These are phyloP conservation scores for Proterorhinus semilunaris DNA, from an alignment of 2,113 vertebrate species.

Conservation along the genomic window DNA sequence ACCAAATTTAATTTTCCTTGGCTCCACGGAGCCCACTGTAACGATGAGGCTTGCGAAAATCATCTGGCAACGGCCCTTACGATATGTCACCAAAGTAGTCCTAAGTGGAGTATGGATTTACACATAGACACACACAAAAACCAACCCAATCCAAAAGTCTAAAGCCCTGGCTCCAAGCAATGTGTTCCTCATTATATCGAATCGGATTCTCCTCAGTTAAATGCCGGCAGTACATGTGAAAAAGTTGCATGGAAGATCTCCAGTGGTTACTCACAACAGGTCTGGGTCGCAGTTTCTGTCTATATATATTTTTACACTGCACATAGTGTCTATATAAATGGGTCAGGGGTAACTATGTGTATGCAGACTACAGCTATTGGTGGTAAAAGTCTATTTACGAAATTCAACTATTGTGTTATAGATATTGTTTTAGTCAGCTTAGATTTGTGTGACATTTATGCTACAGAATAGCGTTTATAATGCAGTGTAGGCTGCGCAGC, in stretches of 20 bases:
- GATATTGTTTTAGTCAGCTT: not conserved
- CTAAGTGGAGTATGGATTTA: slow-evolving; percentile 29
- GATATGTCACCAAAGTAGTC: slow-evolving; percentile 54
- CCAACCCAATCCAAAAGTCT: slow-evolving; percentile 18
- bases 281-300: not conserved
- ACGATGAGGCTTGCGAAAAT: slow-evolving; percentile 63
- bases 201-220: slow-evolving; percentile 55
- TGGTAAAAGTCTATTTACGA: not conserved
- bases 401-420: not conserved
- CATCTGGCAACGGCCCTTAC: slow-evolving; percentile 57
- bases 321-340: not conserved
- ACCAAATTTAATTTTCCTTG: slow-evolving; percentile 60
- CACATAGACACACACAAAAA: slow-evolving; percentile 25
- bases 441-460: too few species aligned
- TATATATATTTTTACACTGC: not conserved
- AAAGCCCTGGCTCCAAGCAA: slow-evolving; percentile 45
- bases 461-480: too few species aligned
- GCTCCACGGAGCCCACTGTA: slow-evolving; percentile 55
- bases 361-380: not conserved
- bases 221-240: slow-evolving; percentile 22
- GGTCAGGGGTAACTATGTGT: not conserved
- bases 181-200: slow-evolving; percentile 72
- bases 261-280: not conserved
- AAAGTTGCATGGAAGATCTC: slow-evolving; percentile 1
- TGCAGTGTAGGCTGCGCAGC: too few species aligned